Evolutionary conservation across 1,140 invertebrate species (phyloP).

Genomic region (Zaprionus lachaisei): DNA sequence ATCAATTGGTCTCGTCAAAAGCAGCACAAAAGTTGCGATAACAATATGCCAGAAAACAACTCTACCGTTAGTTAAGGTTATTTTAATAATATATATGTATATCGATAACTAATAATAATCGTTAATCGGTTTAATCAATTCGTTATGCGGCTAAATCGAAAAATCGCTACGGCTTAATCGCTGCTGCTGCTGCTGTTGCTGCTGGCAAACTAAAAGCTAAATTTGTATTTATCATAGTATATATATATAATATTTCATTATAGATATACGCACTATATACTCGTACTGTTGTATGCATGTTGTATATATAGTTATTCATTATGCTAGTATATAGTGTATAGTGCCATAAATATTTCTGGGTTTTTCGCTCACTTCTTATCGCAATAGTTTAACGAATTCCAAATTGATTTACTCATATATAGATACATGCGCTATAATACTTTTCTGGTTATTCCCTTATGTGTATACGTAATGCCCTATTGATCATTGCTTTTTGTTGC

Average conservation of each 20-base stretch:
- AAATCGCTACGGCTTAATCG: constrained; percentile 70
- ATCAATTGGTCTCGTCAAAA: constrained; percentile 81
- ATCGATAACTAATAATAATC: constrained; percentile 73
- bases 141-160: constrained; percentile 75
- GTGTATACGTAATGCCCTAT: constrained; percentile 40
- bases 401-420: constrained; percentile 70
- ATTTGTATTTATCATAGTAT: constrained; percentile 34
- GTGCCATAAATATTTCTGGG: constrained; percentile 70
- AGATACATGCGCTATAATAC: constrained; percentile 73
- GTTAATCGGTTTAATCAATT: constrained; percentile 71
- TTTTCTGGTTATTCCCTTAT: constrained; percentile 55
- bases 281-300: constrained; percentile 30
- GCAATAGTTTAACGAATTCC: constrained; percentile 79
- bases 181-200: constrained; percentile 28
- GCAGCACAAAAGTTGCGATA: constrained; percentile 81
- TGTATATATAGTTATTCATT: constrained; percentile 50
- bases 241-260: constrained; percentile 31
- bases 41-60: constrained; percentile 79
- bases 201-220: constrained; percentile 51
- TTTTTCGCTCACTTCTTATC: constrained; percentile 67
- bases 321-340: constrained; percentile 64
- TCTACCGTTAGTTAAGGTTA: constrained; percentile 57
- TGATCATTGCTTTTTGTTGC: constrained; percentile 33
- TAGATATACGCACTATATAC: constrained; percentile 37
- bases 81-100: constrained; percentile 50